Evolutionary conservation across 2,888 invertebrate genomes (phyloP).

Genomic region (Apocheima hispidaria): DNA sequence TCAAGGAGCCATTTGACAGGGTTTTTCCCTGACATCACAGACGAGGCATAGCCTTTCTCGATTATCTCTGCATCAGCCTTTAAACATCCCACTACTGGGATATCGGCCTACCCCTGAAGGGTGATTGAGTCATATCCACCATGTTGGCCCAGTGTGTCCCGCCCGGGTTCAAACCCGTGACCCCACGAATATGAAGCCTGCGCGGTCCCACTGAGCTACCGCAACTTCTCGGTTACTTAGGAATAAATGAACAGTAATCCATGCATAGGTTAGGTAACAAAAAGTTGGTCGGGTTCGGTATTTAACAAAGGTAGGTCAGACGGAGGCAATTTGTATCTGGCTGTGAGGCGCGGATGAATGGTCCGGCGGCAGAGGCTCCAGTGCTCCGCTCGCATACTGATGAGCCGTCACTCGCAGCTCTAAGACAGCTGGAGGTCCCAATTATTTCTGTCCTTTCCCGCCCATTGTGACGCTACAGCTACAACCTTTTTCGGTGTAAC

Average conservation of each 20-base stretch:
- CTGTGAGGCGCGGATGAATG: slow-evolving; percentile 72
- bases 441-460: slow-evolving; percentile 63
- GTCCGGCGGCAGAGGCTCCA: slow-evolving; percentile 49
- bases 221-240: too few relatives aligned
- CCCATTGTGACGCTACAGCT: slow-evolving; percentile 53
- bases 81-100: too few relatives aligned
- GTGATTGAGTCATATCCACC: too few relatives aligned
- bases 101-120: too few relatives aligned
- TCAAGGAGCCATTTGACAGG: slow-evolving; percentile 45
- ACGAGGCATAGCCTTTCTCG: slow-evolving; percentile 56
- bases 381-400: slow-evolving; percentile 69
- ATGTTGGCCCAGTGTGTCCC: too few relatives aligned
- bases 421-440: slow-evolving; percentile 58
- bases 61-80: slow-evolving; percentile 65
- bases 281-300: slow-evolving; percentile 60
- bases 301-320: slow-evolving; percentile 61
- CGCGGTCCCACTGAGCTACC: too few relatives aligned
- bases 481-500: slow-evolving; percentile 51
- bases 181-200: too few relatives aligned
- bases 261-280: slow-evolving; percentile 43
- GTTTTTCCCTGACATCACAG: slow-evolving; percentile 49
- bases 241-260: slow-evolving; percentile 54
- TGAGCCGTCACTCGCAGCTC: slow-evolving; percentile 54
- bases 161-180: too few relatives aligned
- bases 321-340: slow-evolving; percentile 76